Evolutionary conservation across 2,888 invertebrate species (phyloP), one percentile per base, ranked within the genome.

Genomic region (Chesias legatella): DNA sequence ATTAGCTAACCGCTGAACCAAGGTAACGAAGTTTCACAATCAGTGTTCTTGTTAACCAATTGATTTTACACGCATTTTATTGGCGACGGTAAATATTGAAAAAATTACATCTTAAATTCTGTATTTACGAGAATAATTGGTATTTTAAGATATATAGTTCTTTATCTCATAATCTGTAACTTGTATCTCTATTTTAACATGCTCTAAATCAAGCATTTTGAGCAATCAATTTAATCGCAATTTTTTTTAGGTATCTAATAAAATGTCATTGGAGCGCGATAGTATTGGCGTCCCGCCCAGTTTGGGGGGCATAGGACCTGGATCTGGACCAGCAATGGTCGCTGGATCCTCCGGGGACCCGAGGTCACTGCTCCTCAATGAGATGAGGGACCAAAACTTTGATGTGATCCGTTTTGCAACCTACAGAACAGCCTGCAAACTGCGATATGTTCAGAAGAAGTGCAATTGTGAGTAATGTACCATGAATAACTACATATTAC

Each of bases 361-460:
- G 57, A 91, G 95, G 45, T 90, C 95, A 44, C 94, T 93, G 63
- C 90, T 96, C 41, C 84, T 94, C 52, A 95, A 95, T 73, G 96
- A 96, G 81, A 93, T 96, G 92, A 91, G 95, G 54, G 92, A 95
- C 59, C 96, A 97, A 79, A 96, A 97, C 80, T 98, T 96, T 75
- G 98, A 99, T 83, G 92, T 95, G 51, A 99, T 99, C 68, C 91
- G 98, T 63, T 99, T 99, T 84, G 97, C 99, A 29, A 98, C 98
- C 1, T 99, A 99, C 82, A 92, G 99, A 53, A 98, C 98, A 2
- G 98, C 99, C 6, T 98, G 97, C 73, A 99, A 99, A 82, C 90
- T 99, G 39, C 91, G 98, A 63, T 99, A 98, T 86, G 96, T 99
- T 48, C 99, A 99, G 88, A 98, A 98, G 84, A 98, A 98, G 86